Evolutionary conservation across 2,888 invertebrate species (phyloP).

Genomic region (Malthinus flaveolus): DNA sequence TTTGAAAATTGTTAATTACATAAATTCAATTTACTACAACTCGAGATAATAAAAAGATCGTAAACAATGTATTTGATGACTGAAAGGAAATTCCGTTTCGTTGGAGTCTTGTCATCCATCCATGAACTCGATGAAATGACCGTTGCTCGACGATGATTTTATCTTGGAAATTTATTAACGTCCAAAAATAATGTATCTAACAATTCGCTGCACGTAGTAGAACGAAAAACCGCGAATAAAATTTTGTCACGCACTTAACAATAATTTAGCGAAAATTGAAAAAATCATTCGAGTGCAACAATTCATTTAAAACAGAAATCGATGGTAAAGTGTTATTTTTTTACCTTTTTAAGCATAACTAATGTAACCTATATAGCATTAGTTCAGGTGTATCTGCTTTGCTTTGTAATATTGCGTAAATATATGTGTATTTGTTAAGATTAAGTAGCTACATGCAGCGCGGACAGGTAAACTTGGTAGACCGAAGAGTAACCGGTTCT

Average conservation of each 20-base stretch:
- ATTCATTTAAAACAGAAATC: background rate
- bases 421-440: constrained; percentile 26
- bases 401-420: constrained; percentile 3
- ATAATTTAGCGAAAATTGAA: constrained; percentile 8
- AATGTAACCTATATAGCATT: background rate
- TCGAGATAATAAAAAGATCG: too few species aligned
- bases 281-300: background rate
- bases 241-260: constrained; percentile 8
- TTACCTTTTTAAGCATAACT: background rate
- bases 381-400: background rate
- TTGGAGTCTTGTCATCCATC: constrained; percentile 11
- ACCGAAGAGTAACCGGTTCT: constrained; percentile 28
- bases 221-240: constrained; percentile 7
- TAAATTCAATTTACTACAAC: too few species aligned
- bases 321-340: background rate
- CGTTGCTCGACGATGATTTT: constrained; percentile 17
- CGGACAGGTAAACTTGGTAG: constrained; percentile 29
- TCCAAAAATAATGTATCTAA: constrained; percentile 16
- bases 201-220: constrained; percentile 20
- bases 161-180: constrained; percentile 21
- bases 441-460: constrained; percentile 29
- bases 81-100: constrained; percentile 19
- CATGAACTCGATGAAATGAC: constrained; percentile 10
- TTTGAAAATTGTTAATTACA: too few species aligned
- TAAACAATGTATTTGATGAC: constrained; percentile 2